Evolutionary conservation across 2,888 invertebrate species (phyloP).

Genomic region (Magallana nippona): DNA sequence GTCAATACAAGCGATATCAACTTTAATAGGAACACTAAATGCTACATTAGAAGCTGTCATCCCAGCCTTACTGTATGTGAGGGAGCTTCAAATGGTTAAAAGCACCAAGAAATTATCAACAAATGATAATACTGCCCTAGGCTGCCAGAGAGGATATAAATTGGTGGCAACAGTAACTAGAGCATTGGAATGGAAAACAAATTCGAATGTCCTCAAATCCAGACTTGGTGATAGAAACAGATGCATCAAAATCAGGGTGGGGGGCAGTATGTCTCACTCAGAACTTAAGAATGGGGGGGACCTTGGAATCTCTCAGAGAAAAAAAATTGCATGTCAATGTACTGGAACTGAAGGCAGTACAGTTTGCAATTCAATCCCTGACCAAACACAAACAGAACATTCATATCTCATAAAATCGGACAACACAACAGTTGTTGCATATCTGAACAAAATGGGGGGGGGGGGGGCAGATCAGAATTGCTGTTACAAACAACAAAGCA

Average conservation of each 20-base stretch:
- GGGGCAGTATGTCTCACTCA: not conserved
- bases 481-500: not conserved
- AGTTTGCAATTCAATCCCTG: constrained; percentile 26
- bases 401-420: constrained; percentile 24
- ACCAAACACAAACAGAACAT: constrained; percentile 24
- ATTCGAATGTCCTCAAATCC: constrained; percentile 27
- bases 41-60: constrained; percentile 34
- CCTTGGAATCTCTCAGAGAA: constrained; percentile 8
- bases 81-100: constrained; percentile 34
- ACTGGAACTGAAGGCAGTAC: constrained; percentile 31
- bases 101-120: constrained; percentile 28
- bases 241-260: not conserved
- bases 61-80: constrained; percentile 32
- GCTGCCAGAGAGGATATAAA: constrained; percentile 10
- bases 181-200: constrained; percentile 29
- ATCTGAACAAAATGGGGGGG: constrained; percentile 33
- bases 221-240: constrained; percentile 10
- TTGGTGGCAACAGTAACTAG: constrained; percentile 12
- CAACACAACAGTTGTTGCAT: constrained; percentile 19
- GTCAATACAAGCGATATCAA: constrained; percentile 25
- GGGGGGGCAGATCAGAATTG: not conserved
- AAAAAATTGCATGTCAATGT: constrained; percentile 26
- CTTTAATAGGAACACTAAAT: constrained; percentile 30
- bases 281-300: not conserved
- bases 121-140: not conserved